Percentiles rank a stretch among this genome's conserved stretches.
Evolutionary conservation across 2,888 invertebrate species (phyloP).

Genomic region (Amblyjoppa proteus): DNA sequence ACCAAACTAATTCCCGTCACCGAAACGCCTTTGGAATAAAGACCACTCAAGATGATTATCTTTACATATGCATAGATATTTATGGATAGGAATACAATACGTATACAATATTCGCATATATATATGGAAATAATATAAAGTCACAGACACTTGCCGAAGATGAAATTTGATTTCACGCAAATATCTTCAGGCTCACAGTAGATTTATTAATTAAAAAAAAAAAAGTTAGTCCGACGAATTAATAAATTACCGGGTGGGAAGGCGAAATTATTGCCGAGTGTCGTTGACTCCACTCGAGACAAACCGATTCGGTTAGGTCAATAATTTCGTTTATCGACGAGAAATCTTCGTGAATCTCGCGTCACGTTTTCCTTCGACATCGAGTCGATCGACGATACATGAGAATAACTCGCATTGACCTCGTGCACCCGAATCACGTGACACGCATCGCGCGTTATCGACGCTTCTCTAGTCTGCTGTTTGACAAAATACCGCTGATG

Average conservation of each 20-base stretch:
- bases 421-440: conserved; percentile 45
- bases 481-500: background rate
- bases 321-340: background rate
- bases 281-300: background rate
- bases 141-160: too few species aligned
- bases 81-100: too few species aligned
- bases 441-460: conserved; percentile 37
- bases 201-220: too few species aligned
- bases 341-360: background rate
- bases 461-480: conserved; percentile 12
- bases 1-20: conserved; percentile 11
- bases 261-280: background rate
- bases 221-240: background rate
- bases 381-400: conserved; percentile 27
- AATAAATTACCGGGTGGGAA: background rate
- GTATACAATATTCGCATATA: too few species aligned
- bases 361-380: background rate
- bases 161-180: too few species aligned
- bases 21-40: conserved; percentile 49
- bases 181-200: too few species aligned
- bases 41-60: conserved; percentile 41
- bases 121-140: conserved; percentile 34
- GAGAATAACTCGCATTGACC: conserved; percentile 46
- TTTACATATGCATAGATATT: conserved; percentile 7
- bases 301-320: background rate